Evolutionary conservation across 2,888 invertebrate genomes (phyloP), one percentile per base, ranked within the genome.

Genomic region (Latheticus oryzae): DNA sequence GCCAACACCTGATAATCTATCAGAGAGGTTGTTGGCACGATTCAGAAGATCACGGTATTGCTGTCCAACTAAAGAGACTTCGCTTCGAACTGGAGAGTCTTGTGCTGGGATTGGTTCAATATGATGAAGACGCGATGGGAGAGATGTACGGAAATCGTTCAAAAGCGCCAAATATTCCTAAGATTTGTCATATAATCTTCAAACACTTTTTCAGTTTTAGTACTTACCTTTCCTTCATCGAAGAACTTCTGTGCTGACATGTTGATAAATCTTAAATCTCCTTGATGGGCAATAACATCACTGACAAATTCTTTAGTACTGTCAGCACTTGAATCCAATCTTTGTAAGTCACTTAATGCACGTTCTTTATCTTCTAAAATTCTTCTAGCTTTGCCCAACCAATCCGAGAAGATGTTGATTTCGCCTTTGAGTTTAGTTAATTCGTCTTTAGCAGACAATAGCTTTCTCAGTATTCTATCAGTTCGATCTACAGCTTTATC

Each of bases 231-330:
- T 76, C 95, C 93, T 79, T 97, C 96, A 71, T 97, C 96, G 13
- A 95, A 88, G 76, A 96, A 97, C 79, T 95, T 96, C 81, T 96
- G 95, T 1, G 95, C 95, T 1, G 95, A 90, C 92, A 97, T 95
- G 1, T 95, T 94, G 66, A 97, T 94, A 78, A 97, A 97, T 54
- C 97, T 83, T 17, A 97, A 81, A 79, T 97, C 97, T 0, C 95
- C 97, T 77, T 97, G 96, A 75, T 97, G 97, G 0, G 95, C 91
- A 72, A 97, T 95, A 1, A 97, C 94, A 78, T 95, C 95, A 61
- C 90, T 91, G 17, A 95, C 91, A 76, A 95, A 93, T 70, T 93
- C 94, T 21, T 92, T 85, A 2, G 91, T 90, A n/a, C 88, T 86
- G 64, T 94, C 93, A 15, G 87, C 85, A 73, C 89, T 89, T 5